phyloP scores from a whole-genome alignment of 2,797 vertebrate species.

The Ctenopoma multispine region DNA sequence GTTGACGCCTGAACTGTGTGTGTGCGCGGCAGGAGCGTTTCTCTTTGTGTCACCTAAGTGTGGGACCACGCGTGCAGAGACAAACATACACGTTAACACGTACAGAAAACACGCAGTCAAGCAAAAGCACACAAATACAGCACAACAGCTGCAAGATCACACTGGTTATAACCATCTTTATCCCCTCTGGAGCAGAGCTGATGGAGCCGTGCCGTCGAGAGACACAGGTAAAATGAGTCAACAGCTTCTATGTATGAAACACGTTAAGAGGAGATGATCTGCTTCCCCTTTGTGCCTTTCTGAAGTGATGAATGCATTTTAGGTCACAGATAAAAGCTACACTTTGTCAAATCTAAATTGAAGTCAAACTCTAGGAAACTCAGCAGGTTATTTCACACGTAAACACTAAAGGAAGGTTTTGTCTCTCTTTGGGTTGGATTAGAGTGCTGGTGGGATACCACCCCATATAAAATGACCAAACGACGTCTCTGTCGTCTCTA shows the following conservation, averaged over 20 bases:
- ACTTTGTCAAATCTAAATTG: neutral
- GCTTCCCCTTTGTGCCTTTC: conserved; percentile 7
- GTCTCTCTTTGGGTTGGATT: too few relatives aligned
- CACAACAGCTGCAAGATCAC: conserved; percentile 35
- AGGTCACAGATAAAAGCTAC: neutral
- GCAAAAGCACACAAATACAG: neutral
- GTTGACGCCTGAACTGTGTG: conserved; percentile 36
- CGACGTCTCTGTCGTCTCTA: too few relatives aligned
- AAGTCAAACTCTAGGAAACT: neutral
- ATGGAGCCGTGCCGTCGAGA: conserved; percentile 25
- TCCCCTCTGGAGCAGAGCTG: conserved; percentile 28
- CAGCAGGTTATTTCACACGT: neutral
- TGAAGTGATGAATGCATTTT: neutral
- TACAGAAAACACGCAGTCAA: conserved; percentile 7
- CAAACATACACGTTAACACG: conserved; percentile 32
- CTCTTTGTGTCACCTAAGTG: conserved; percentile 18
- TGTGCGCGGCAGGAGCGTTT: conserved; percentile 38
- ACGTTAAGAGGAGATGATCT: conserved; percentile 11
- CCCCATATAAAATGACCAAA: too few relatives aligned
- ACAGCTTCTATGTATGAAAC: neutral
- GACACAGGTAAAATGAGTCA: conserved; percentile 36
- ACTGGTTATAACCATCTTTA: conserved; percentile 25
- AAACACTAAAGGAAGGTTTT: too few relatives aligned
- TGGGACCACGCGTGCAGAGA: conserved; percentile 33
- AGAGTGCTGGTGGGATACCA: too few relatives aligned